Conservation (phyloP, 2,797 vertebrate species). For the Garrulus glandarius region DNA sequence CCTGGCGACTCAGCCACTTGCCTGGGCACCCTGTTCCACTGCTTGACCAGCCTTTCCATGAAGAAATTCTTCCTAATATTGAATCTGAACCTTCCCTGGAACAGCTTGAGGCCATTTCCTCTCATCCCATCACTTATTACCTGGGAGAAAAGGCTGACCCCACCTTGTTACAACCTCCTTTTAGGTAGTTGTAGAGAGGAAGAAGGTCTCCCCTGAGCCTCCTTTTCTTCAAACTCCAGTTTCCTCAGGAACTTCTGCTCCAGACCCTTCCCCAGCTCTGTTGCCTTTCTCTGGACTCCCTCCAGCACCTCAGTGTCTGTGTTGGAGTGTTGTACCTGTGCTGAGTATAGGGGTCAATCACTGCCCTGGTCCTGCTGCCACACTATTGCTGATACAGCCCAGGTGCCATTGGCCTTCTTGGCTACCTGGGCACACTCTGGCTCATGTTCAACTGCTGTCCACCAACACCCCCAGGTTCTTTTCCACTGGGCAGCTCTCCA, state of each 20-base stretch:
- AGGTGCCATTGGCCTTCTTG: no score
- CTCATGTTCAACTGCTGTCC: neutral
- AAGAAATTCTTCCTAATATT: neutral
- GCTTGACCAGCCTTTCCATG: neutral
- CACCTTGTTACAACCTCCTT: neutral
- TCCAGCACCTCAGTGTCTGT: rapidly evolving
- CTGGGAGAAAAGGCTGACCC: neutral
- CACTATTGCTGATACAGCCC: neutral
- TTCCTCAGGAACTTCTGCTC: neutral
- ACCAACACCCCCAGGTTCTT: neutral
- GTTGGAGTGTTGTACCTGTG: no score
- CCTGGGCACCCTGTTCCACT: neutral
- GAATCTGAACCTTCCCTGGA: neutral
- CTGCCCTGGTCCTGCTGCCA: neutral
- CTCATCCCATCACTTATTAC: neutral
- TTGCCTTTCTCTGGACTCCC: no score
- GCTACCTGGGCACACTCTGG: neutral
- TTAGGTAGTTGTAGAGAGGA: neutral
- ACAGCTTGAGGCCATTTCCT: neutral
- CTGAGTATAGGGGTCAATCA: neutral
- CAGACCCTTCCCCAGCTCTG: neutral
- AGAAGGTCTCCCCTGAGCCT: neutral
- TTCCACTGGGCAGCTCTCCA: neutral
- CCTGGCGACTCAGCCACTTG: neutral
- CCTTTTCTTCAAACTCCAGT: neutral